These are phyloP conservation scores for Plectropomus leopardus DNA, from an alignment of 2,113 vertebrate species.

Conservation along the genomic window DNA sequence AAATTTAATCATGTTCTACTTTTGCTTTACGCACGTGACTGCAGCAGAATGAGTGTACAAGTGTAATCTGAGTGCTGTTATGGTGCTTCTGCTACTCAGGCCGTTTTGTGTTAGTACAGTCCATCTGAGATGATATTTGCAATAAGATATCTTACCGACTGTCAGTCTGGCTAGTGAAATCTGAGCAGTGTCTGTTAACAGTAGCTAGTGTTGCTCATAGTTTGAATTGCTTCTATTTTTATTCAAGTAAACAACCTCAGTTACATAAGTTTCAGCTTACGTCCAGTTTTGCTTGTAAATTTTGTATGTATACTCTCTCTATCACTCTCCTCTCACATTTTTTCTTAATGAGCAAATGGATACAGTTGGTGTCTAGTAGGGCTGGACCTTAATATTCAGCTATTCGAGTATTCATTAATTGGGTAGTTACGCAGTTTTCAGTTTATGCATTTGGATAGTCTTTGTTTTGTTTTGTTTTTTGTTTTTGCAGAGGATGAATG, in stretches of 20 bases:
- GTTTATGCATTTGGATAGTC: too few species aligned
- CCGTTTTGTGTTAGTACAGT: not conserved
- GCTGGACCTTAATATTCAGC: too few species aligned
- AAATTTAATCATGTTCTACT: not conserved
- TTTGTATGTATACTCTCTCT: too few species aligned
- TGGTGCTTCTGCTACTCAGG: not conserved
- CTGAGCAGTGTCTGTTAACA: conserved; percentile 5
- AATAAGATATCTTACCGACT: not conserved
- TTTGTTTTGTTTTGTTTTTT: too few species aligned
- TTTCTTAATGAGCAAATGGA: too few species aligned
- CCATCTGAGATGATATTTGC: conserved; percentile 12
- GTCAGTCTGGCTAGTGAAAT: conserved; percentile 25
- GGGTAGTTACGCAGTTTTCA: too few species aligned
- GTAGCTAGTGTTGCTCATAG: conserved; percentile 3
- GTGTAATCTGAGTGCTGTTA: not conserved
- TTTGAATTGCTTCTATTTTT: conserved; percentile 48
- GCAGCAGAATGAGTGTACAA: not conserved
- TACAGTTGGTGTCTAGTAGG: too few species aligned
- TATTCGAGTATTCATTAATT: too few species aligned
- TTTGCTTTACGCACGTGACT: not conserved
- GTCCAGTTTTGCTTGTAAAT: too few species aligned
- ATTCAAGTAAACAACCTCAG: not conserved
- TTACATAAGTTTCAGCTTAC: conserved; percentile 25
- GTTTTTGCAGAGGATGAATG: too few species aligned
- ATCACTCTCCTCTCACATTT: not conserved